Evolutionary conservation across 1,140 invertebrate species (phyloP), one percentile per base, ranked within the genome.

Genomic region (Hormaphis cornu): DNA sequence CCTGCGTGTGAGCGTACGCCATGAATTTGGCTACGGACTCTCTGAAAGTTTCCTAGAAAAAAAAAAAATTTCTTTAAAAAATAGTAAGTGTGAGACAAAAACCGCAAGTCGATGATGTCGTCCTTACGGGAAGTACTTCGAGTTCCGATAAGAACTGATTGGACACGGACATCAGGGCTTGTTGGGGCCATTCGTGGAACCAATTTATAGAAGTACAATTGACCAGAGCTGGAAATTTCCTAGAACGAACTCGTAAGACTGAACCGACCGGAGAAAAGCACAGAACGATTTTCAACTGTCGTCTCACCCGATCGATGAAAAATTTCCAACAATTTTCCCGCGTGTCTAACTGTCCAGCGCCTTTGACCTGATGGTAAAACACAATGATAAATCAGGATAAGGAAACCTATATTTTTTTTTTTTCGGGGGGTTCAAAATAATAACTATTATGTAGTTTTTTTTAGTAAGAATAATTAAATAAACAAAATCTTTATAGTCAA

Each of bases 151-250:
- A 79, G 78, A 97, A 97, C 74, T 87, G 85, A 77, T 89, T 86
- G 37, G 93, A 91, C 1, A 97, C 95, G 26, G 91, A 93, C 53
- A 93, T 87, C n/a, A 95, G 79, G 28, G 93, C 93, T 80, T 97
- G 92, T 81, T 95, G 90, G 18, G 95, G 95, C 95, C 95, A 98
- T 82, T 96, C 93, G 76, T 97, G 93, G 78, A 97, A 97, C 95
- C 95, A 98, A 79, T 97, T 95, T 71, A 97, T 95, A 66, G 88
- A 87, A 14, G 94, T 96, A 75, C 91, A 93, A 79, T 95, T 97
- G 72, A 94, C 91, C 44, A 98, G 85, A 52, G 94, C 93, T 18
- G 95, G 95, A 79, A 97, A 98, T 81, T 97, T 95, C 72, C 95
- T 83, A 40, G 91, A 90, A 74, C 95, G 83, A 37, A 96, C 88